Percentiles rank a stretch among this genome's conserved stretches.
Evolutionary conservation across 1,140 invertebrate genomes (phyloP).

Genomic region (Ostrea denselamellosa): DNA sequence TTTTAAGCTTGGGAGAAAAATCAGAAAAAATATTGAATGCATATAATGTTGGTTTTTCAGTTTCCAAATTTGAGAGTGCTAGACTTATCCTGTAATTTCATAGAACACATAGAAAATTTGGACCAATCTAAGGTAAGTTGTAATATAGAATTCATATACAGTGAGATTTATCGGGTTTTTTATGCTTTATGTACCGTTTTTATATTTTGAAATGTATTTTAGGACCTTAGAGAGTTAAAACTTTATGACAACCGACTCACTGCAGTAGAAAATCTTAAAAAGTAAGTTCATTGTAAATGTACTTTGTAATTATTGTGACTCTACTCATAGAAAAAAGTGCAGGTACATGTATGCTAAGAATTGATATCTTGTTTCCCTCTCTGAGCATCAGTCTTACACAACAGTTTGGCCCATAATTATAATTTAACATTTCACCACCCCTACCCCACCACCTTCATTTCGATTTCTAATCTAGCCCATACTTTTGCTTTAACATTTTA

Average conservation of each 20-base stretch:
- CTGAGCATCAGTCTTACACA: too few relatives aligned
- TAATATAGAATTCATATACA: neutral
- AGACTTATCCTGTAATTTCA: conserved; percentile 76
- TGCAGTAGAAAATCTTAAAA: conserved; percentile 70
- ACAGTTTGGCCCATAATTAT: too few relatives aligned
- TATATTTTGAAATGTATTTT: neutral
- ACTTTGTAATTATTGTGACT: neutral
- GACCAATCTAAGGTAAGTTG: conserved; percentile 66
- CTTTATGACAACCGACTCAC: conserved; percentile 75
- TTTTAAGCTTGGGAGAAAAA: too few relatives aligned
- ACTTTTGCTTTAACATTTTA: too few relatives aligned
- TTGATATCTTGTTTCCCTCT: too few relatives aligned
- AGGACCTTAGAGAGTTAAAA: conserved; percentile 75
- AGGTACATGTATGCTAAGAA: too few relatives aligned
- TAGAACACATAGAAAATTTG: conserved; percentile 69
- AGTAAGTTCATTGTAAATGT: conserved; percentile 60
- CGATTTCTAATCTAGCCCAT: too few relatives aligned
- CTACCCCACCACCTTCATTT: too few relatives aligned
- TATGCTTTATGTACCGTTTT: neutral
- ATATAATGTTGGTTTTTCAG: conserved; percentile 53
- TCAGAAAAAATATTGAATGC: too few relatives aligned
- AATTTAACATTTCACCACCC: too few relatives aligned
- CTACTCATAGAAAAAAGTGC: too few relatives aligned
- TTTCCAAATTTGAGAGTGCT: conserved; percentile 72
- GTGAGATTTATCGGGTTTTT: neutral